These are phyloP conservation scores for Trichopoda pennipes DNA, from an alignment of 2,888 invertebrate species.

Conservation along the genomic window DNA sequence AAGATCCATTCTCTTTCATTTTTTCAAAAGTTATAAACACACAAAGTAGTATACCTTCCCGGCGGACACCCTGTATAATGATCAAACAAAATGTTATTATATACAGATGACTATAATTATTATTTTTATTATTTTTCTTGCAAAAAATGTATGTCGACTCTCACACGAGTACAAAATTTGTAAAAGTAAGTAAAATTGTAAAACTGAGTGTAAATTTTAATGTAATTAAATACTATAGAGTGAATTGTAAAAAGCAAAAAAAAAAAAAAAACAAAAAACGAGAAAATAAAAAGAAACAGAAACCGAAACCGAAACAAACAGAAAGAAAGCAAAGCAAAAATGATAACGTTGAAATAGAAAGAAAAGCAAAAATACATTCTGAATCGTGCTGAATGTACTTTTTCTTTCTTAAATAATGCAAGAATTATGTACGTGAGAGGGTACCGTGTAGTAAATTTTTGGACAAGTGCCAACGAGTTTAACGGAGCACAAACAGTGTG, in stretches of 20 bases:
- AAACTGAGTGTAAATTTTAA: slow-evolving; percentile 48
- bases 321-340: too few species aligned
- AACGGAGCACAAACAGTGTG: slow-evolving; percentile 62
- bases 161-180: slow-evolving; percentile 23
- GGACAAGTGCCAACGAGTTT: slow-evolving; percentile 67
- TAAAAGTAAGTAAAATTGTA: slow-evolving; percentile 41
- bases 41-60: too few species aligned
- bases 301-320: too few species aligned
- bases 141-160: slow-evolving; percentile 29
- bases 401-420: slow-evolving; percentile 14
- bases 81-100: slow-evolving; percentile 29
- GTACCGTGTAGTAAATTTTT: slow-evolving; percentile 60
- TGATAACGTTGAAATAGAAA: too few species aligned
- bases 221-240: slow-evolving; percentile 51
- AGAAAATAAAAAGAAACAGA: too few species aligned
- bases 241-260: neutral
- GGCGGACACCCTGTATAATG: neutral
- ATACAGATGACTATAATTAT: slow-evolving; percentile 11
- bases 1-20: too few species aligned
- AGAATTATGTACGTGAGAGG: slow-evolving; percentile 1
- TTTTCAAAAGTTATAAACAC: too few species aligned
- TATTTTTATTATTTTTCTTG: slow-evolving; percentile 37
- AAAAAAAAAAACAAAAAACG: too few species aligned
- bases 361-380: too few species aligned
- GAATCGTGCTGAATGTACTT: neutral